phyloP scores from a whole-genome alignment of 2,888 invertebrate genomes.

The Patella pellucida region DNA sequence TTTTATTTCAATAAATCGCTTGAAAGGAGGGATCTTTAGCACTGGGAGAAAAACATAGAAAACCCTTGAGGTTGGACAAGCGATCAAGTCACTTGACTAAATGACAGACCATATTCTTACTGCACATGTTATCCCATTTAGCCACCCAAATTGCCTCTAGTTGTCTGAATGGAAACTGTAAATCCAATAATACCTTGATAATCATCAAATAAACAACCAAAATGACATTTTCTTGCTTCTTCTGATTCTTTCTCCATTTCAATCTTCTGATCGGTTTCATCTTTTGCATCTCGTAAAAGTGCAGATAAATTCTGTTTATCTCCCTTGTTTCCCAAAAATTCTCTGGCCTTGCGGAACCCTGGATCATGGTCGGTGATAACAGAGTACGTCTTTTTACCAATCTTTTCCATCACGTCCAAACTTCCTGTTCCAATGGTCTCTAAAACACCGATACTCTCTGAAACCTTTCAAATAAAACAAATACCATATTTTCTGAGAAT shows the following conservation, averaged over 20 bases:
- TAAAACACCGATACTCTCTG: slow-evolving; percentile 30
- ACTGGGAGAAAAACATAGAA: no score
- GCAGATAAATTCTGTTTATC: slow-evolving; percentile 69
- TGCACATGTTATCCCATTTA: no score
- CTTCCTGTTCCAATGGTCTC: slow-evolving; percentile 66
- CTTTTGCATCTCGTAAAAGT: slow-evolving; percentile 80
- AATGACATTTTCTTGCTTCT: slow-evolving; percentile 77
- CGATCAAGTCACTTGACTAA: no score
- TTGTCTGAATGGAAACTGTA: background rate
- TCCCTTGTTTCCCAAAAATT: slow-evolving; percentile 74
- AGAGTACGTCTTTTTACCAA: slow-evolving; percentile 95
- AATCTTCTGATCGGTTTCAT: slow-evolving; percentile 75
- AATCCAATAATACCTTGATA: slow-evolving; percentile 78
- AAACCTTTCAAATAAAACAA: background rate
- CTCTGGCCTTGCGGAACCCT: slow-evolving; percentile 82
- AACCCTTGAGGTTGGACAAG: no score
- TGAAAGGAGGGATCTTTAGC: no score
- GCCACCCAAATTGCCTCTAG: no score
- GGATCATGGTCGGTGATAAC: slow-evolving; percentile 93
- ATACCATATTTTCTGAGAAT: no score
- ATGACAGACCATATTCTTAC: no score
- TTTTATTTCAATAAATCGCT: no score
- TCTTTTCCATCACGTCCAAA: slow-evolving; percentile 87
- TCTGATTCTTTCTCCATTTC: slow-evolving; percentile 72
- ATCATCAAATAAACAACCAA: slow-evolving; percentile 85